Evolutionary conservation across 2,797 vertebrate genomes (phyloP).

Genomic region (Phoxinus dragarum): DNA sequence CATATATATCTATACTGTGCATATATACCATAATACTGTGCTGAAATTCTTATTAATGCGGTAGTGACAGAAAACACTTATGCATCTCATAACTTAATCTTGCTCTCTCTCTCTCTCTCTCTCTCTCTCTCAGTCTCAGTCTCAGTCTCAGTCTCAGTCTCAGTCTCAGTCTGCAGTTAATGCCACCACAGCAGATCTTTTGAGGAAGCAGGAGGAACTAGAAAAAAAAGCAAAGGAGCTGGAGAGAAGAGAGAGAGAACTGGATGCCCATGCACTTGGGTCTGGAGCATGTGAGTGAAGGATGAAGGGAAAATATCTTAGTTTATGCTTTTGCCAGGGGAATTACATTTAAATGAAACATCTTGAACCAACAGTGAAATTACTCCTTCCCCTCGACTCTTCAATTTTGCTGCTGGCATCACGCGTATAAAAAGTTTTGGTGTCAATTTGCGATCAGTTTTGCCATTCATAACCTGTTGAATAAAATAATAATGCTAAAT

Average conservation of each 20-base stretch:
- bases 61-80: not conserved
- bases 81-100: not conserved
- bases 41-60: not conserved
- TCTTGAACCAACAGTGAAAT: not conserved
- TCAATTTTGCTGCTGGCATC: not conserved
- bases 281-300: slow-evolving; percentile 77
- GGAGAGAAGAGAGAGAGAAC: slow-evolving; percentile 90
- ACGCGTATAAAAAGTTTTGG: not conserved
- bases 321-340: not conserved
- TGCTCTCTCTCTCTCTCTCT: not conserved
- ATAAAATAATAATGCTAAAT: not conserved
- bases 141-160: slow-evolving; percentile 11
- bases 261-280: slow-evolving; percentile 85
- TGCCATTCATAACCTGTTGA: not conserved
- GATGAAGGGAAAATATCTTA: not conserved
- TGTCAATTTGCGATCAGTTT: not conserved
- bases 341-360: not conserved
- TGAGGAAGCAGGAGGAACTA: slow-evolving; percentile 93
- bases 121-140: too few species aligned
- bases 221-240: slow-evolving; percentile 92
- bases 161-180: slow-evolving; percentile 68
- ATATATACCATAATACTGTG: not conserved
- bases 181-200: slow-evolving; percentile 85
- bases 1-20: too few species aligned
- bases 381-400: too few species aligned